Conservation (phyloP, 1,140 invertebrate genomes). For the Lasioglossum albipes region DNA sequence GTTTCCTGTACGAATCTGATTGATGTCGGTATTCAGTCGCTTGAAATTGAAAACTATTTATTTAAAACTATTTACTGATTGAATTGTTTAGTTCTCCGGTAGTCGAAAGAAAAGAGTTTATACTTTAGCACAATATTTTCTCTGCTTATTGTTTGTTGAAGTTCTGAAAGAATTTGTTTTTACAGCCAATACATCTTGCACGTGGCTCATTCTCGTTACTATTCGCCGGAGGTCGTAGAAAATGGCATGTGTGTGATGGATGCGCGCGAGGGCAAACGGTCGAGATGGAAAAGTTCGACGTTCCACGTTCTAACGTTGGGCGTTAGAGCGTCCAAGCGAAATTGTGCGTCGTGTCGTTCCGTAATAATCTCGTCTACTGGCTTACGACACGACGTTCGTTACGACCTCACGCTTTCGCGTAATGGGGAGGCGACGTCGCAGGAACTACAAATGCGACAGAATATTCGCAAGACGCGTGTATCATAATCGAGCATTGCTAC, state of each 20-base stretch:
- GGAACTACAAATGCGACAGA: not conserved
- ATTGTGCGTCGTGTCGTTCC: conserved; percentile 23
- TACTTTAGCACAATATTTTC: no score
- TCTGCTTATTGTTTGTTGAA: no score
- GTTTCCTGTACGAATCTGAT: no score
- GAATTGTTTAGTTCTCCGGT: no score
- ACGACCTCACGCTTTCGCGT: conserved; percentile 13
- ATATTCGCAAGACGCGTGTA: not conserved
- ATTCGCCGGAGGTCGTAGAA: not conserved
- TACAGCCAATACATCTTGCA: not conserved
- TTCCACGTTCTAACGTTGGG: no score
- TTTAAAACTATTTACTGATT: no score
- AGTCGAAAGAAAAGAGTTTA: no score
- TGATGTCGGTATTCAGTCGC: no score
- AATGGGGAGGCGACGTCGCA: not conserved
- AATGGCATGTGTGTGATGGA: not conserved
- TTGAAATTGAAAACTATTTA: no score
- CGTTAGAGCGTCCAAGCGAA: conserved; percentile 26
- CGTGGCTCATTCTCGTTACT: not conserved
- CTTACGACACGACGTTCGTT: conserved; percentile 32
- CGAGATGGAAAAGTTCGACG: conserved; percentile 48
- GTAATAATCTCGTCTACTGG: conserved; percentile 42
- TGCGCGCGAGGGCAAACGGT: not conserved
- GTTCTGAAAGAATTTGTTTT: no score
- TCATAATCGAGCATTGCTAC: not conserved